A percentile compares a stretch with the other conserved stretches of the same genome.
Evolutionary conservation across 2,797 vertebrate species (phyloP).

Genomic region (Synaphobranchus kaupii): DNA sequence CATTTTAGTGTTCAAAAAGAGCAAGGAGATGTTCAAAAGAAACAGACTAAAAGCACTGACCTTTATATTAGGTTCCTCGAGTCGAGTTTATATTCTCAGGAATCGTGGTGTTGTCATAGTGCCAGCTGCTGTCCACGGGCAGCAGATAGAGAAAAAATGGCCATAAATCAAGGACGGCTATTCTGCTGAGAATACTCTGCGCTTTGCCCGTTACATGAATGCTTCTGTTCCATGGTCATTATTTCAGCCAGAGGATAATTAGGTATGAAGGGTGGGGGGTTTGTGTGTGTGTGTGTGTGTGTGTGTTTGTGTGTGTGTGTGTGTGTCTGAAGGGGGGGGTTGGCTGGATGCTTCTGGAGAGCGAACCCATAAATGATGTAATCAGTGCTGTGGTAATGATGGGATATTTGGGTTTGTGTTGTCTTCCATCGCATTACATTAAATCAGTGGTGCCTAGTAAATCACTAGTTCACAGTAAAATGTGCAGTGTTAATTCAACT

Average conservation of each 20-base stretch:
- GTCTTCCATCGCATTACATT: background rate
- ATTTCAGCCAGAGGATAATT: background rate
- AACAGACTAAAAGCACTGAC: background rate
- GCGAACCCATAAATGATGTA: background rate
- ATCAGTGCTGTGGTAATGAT: background rate
- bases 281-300: background rate
- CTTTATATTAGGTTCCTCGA: background rate
- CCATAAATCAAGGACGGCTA: slow-evolving; percentile 11
- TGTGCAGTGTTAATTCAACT: too few relatives aligned
- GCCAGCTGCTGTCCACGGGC: background rate
- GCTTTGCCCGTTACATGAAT: background rate
- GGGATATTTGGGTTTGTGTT: background rate
- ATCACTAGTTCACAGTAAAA: too few relatives aligned
- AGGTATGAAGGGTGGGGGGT: background rate
- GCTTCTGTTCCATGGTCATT: background rate
- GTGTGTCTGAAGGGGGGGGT: background rate
- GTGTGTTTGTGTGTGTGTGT: background rate
- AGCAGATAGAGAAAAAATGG: background rate
- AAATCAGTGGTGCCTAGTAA: background rate
- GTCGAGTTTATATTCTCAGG: background rate
- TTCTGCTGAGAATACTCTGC: slow-evolving; percentile 9
- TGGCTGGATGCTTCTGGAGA: background rate
- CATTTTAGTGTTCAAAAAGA: background rate
- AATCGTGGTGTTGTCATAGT: background rate
- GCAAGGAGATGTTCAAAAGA: background rate